Percentiles rank a stretch among this genome's conserved stretches.
These are phyloP conservation scores for Malacosoma neustria DNA, from an alignment of 2,888 invertebrate species.

Conservation along the genomic window DNA sequence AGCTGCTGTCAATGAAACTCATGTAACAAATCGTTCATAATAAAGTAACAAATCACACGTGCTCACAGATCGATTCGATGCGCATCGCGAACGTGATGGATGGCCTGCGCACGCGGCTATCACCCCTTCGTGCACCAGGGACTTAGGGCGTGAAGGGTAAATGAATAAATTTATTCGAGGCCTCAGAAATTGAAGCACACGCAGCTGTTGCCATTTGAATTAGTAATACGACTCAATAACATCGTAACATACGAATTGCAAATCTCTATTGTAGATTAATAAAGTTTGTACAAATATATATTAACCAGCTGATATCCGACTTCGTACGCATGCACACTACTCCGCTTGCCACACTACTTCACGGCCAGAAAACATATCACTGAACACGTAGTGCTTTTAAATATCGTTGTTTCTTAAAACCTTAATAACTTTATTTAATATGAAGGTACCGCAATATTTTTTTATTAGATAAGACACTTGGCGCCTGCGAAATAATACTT, in stretches of 20 bases:
- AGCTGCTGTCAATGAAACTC: slow-evolving; percentile 11
- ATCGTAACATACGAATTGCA: slow-evolving; percentile 9
- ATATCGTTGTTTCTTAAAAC: too few relatives aligned
- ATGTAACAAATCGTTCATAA: slow-evolving; percentile 26
- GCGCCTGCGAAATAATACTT: too few relatives aligned
- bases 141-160: slow-evolving; percentile 69
- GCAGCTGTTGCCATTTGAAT: slow-evolving; percentile 54
- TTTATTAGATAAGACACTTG: too few relatives aligned
- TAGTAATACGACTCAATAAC: slow-evolving; percentile 21
- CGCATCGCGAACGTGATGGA: slow-evolving; percentile 51
- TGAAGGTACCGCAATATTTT: too few relatives aligned
- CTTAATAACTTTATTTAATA: too few relatives aligned
- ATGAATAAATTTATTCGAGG: slow-evolving; percentile 60
- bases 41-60: slow-evolving; percentile 38
- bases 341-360: too few relatives aligned
- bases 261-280: neutral
- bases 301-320: too few relatives aligned
- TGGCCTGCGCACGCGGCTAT: slow-evolving; percentile 44
- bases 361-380: too few relatives aligned
- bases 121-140: slow-evolving; percentile 38
- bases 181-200: slow-evolving; percentile 35
- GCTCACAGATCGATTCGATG: slow-evolving; percentile 59
- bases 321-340: too few relatives aligned
- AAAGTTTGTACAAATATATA: slow-evolving; percentile 8
- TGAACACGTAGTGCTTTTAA: too few relatives aligned